These are phyloP conservation scores for Lasioglossum leucozonium DNA, from an alignment of 2,888 invertebrate genomes.

Conservation along the genomic window DNA sequence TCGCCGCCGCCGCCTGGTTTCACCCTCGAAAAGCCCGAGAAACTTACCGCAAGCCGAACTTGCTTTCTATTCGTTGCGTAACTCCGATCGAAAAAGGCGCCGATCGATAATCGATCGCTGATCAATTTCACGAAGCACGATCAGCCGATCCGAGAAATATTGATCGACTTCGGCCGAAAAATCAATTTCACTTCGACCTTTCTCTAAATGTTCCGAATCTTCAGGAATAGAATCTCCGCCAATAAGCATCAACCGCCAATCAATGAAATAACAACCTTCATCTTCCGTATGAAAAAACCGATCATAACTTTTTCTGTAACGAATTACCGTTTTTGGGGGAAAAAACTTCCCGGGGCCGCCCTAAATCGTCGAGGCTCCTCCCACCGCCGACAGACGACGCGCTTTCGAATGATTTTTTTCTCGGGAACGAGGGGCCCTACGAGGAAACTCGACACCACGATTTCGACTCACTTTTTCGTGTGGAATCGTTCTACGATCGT, in stretches of 20 bases:
- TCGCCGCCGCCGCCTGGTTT: conserved; percentile 17
- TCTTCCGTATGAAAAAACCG: background rate
- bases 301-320: background rate
- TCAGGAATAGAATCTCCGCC: too few species aligned
- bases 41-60: background rate
- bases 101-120: conserved; percentile 13
- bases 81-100: background rate
- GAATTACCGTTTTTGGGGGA: background rate
- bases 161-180: background rate
- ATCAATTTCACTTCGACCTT: background rate
- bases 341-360: background rate
- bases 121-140: background rate
- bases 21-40: conserved; percentile 43
- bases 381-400: background rate
- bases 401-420: background rate
- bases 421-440: background rate
- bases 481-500: background rate
- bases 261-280: background rate
- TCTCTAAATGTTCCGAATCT: too few species aligned
- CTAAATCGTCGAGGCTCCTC: background rate
- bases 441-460: background rate
- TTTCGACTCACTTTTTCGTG: background rate
- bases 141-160: background rate
- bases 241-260: too few species aligned
- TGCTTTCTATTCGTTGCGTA: conserved; percentile 29